Evolutionary conservation across 2,113 vertebrate genomes (phyloP).

Genomic region (Sander vitreus): DNA sequence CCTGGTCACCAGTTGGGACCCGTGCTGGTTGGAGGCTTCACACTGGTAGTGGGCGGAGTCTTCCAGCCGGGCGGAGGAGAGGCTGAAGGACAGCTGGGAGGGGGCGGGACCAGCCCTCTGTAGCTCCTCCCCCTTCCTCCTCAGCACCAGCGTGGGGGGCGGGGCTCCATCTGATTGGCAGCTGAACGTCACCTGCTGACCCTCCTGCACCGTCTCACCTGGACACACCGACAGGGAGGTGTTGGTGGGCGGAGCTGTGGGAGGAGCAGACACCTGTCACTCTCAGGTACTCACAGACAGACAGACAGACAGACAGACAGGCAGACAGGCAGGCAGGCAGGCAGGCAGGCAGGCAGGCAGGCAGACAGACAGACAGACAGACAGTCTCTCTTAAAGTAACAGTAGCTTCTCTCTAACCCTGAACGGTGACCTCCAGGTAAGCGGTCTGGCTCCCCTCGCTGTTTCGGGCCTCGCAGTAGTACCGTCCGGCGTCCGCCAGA

Average conservation of each 20-base stretch:
- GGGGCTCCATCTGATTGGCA: conserved; percentile 66
- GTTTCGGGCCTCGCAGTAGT: conserved; percentile 73
- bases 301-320: too few relatives aligned
- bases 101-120: conserved; percentile 9
- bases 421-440: conserved; percentile 40
- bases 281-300: too few relatives aligned
- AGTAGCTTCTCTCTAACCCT: conserved; percentile 61
- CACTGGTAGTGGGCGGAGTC: conserved; percentile 74
- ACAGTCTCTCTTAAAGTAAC: too few relatives aligned
- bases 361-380: too few relatives aligned
- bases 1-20: conserved; percentile 41
- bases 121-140: conserved; percentile 70
- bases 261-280: not conserved
- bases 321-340: too few relatives aligned
- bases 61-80: conserved; percentile 20
- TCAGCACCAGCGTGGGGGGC: conserved; percentile 74
- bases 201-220: conserved; percentile 69
- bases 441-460: conserved; percentile 45
- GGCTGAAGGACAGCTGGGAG: conserved; percentile 35
- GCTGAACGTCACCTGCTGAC: conserved; percentile 66
- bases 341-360: too few relatives aligned
- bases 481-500: conserved; percentile 55
- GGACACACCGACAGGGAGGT: conserved; percentile 70
- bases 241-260: conserved; percentile 78
- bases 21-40: conserved; percentile 65